Evolutionary conservation across 2,113 vertebrate genomes (phyloP).

Genomic region (Bambusicola thoracicus): DNA sequence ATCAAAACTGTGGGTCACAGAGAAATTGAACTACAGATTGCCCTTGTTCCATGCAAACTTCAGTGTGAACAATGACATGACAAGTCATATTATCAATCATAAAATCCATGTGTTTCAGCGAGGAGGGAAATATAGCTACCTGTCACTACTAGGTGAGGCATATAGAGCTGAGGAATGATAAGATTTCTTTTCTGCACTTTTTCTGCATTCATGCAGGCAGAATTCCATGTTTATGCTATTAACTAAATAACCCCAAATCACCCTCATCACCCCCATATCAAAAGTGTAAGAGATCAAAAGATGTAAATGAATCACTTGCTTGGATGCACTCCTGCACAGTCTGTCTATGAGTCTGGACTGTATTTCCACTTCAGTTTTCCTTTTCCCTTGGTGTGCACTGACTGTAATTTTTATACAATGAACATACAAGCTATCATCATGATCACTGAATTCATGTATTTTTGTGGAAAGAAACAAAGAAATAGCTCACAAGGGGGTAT

Average conservation of each 20-base stretch:
- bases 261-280: not conserved
- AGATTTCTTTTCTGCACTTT: not conserved
- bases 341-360: not conserved
- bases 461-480: not conserved
- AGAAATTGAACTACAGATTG: not conserved
- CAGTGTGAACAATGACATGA: not conserved
- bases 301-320: not conserved
- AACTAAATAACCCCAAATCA: not conserved
- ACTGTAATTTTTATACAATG: not conserved
- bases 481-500: not conserved
- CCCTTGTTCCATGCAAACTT: not conserved
- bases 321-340: rapidly evolving
- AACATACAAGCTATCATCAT: not conserved
- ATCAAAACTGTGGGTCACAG: not conserved
- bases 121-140: not conserved
- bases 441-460: not conserved
- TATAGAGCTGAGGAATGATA: not conserved
- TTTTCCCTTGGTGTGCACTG: not conserved
- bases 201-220: not conserved
- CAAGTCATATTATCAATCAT: not conserved
- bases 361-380: not conserved
- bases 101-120: not conserved
- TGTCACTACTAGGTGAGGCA: not conserved
- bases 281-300: not conserved
- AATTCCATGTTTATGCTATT: not conserved